A percentile compares a stretch with the other conserved stretches of the same genome.
These are phyloP conservation scores for Macrostomum lignano DNA, from an alignment of 1,140 invertebrate genomes.

Conservation along the genomic window DNA sequence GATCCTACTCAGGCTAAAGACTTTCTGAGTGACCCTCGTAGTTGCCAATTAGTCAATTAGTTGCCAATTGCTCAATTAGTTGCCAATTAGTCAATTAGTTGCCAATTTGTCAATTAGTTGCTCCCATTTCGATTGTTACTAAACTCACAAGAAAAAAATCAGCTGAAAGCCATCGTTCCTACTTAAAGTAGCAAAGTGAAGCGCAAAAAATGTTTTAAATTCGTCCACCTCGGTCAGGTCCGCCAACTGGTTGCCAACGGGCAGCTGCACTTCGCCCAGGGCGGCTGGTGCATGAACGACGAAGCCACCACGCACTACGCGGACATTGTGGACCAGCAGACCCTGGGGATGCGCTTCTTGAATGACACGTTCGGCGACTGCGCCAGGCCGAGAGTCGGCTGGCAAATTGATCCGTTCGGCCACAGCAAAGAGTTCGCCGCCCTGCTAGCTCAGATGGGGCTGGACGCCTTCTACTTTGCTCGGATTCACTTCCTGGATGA, in stretches of 20 bases:
- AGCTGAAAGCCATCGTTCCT: too few species aligned
- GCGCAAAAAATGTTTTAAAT: too few species aligned
- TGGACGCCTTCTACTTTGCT: slow-evolving; percentile 55
- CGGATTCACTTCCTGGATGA: slow-evolving; percentile 65
- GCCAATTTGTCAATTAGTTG: too few species aligned
- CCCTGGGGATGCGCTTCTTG: slow-evolving; percentile 35
- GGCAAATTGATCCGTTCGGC: slow-evolving; percentile 79
- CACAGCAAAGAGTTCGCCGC: slow-evolving; percentile 33
- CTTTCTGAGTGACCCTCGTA: too few species aligned
- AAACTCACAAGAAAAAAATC: too few species aligned
- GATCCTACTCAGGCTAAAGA: too few species aligned
- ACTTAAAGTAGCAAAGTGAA: too few species aligned
- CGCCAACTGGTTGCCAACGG: slow-evolving; percentile 3
- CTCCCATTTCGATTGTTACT: too few species aligned
- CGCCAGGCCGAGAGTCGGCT: slow-evolving; percentile 45
- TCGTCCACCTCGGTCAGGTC: too few species aligned
- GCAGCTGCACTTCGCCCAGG: slow-evolving; percentile 50
- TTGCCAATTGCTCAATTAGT: too few species aligned
- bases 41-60: too few species aligned
- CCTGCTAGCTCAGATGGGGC: slow-evolving; percentile 27
- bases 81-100: too few species aligned
- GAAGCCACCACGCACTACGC: slow-evolving; percentile 69
- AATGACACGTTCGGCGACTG: slow-evolving; percentile 54
- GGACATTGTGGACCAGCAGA: slow-evolving; percentile 67
- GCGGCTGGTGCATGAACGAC: slow-evolving; percentile 70